A percentile compares a stretch with the other conserved stretches of the same genome.
Conservation (phyloP, 2,888 invertebrate species). For the Caenorhabditis plicata region DNA sequence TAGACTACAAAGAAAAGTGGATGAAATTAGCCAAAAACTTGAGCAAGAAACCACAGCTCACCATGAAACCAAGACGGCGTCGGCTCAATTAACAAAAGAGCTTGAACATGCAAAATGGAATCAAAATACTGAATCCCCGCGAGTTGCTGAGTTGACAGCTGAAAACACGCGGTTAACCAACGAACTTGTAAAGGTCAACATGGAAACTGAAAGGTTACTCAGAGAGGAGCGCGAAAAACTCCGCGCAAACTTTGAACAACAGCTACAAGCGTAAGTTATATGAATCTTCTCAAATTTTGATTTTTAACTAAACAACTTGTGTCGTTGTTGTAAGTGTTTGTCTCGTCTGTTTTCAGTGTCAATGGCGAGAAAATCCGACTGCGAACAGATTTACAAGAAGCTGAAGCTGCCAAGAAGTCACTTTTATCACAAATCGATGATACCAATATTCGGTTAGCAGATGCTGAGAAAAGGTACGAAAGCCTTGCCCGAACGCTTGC, state of each 20-base stretch:
- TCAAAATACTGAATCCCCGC: too few species aligned
- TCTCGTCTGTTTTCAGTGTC: constrained; percentile 10
- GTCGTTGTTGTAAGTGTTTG: neutral
- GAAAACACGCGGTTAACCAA: constrained; percentile 55
- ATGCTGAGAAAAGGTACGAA: constrained; percentile 23
- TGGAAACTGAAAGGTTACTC: constrained; percentile 15
- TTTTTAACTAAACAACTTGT: too few species aligned
- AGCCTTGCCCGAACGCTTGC: too few species aligned
- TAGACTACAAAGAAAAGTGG: neutral
- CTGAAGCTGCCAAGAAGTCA: constrained; percentile 2
- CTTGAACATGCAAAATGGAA: too few species aligned
- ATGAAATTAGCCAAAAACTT: constrained; percentile 3
- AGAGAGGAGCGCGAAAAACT: constrained; percentile 21
- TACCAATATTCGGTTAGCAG: constrained; percentile 6
- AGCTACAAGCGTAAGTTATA: constrained; percentile 20
- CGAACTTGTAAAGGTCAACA: constrained; percentile 44
- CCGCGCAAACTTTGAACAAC: constrained; percentile 27
- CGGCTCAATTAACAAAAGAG: too few species aligned
- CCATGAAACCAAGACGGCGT: too few species aligned
- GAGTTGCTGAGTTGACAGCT: constrained; percentile 31
- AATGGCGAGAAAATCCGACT: constrained; percentile 23
- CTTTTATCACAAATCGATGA: constrained; percentile 13
- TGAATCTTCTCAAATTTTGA: too few species aligned
- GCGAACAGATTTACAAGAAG: constrained; percentile 18
- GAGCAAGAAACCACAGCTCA: too few species aligned